Base-by-base conservation (phyloP, 2,888 invertebrate species). In the Furcula furcula region DNA sequence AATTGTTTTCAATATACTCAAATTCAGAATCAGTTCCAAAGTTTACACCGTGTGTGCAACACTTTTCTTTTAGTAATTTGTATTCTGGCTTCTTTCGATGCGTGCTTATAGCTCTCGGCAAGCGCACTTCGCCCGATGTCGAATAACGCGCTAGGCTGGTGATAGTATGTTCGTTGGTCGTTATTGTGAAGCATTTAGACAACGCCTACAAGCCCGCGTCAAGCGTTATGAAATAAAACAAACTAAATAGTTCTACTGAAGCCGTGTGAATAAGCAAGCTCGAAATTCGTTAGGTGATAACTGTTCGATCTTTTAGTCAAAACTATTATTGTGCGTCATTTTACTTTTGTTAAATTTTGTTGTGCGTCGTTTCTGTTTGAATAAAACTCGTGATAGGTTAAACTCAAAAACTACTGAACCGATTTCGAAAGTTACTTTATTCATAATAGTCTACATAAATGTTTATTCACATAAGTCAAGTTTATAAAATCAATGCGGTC, bases 231-330 rank as follows among this genome's bases (percentile, higher is more conserved):
- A 49, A 61, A 68, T 68, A 71, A 66, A 63, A 64, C 56, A 60
- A 65, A 67, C 70, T 66, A 71, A 71, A 64, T 53, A 46, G 65
- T 50, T 69, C 78, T 81, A 83, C 69, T 42, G 34, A 83, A 81
- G 83, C 82, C 63, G 63, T 59, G 65, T 76, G 73, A 71, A 62
- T 46, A 84, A 79, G 77, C 77, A 69, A 76, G 76, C 75, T 74
- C 65, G 55, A 66, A 60, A 51, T 49, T 46, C 55, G 48, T 56
- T 45, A 48, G 50, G 31, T 47, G 37, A 41, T 42, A 41, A 34
- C 37, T 29, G 9, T n/a, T 26, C 52, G 53, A 51, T 46, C 40
- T n/a, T 26, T 26, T 26, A 46, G 38, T 37, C 31, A 23, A 35
- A 52, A 42, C 46, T 32, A 28, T 41, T 45, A 6, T 6, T 20